Evolutionary conservation across 35 echinoderm and acorn worm genomes (phyloP).

Genomic region (Strongylocentrotus purpuratus): DNA sequence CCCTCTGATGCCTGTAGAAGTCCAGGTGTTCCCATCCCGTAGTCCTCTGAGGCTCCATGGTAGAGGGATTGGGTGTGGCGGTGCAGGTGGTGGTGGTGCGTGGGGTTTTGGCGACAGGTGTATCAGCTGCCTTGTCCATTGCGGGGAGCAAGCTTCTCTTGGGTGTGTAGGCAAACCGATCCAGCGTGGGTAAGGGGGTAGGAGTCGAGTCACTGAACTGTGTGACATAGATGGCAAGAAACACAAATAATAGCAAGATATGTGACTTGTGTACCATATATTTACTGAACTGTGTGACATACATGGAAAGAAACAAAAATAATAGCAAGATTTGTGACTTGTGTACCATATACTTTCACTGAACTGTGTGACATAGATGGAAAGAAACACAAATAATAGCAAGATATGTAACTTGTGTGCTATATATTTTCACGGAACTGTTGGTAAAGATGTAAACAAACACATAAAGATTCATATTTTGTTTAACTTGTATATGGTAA

Average conservation of each 20-base stretch:
- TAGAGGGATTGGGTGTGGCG: neutral
- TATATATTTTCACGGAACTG: no score
- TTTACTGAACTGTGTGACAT: no score
- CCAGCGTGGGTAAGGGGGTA: constrained; percentile 12
- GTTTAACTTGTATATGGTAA: no score
- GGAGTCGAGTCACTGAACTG: constrained; percentile 34
- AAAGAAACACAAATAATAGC: neutral
- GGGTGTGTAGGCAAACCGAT: constrained; percentile 62
- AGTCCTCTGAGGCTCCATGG: neutral
- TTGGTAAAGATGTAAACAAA: no score
- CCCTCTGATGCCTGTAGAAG: constrained; percentile 41
- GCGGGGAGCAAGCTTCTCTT: constrained; percentile 1
- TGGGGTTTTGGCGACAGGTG: neutral
- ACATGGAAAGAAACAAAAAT: no score
- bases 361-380: neutral
- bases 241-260: neutral
- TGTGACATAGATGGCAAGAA: neutral
- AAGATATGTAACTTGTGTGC: neutral
- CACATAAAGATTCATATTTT: no score
- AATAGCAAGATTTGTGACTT: no score
- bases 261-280: neutral
- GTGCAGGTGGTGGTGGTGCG: neutral
- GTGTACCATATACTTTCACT: no score
- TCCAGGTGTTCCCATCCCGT: constrained; percentile 70
- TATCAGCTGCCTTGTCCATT: constrained; percentile 35